A percentile compares a stretch with the other conserved stretches of the same genome.
Conservation (phyloP, 2,797 vertebrate genomes). For the Syndactyla subalaris region DNA sequence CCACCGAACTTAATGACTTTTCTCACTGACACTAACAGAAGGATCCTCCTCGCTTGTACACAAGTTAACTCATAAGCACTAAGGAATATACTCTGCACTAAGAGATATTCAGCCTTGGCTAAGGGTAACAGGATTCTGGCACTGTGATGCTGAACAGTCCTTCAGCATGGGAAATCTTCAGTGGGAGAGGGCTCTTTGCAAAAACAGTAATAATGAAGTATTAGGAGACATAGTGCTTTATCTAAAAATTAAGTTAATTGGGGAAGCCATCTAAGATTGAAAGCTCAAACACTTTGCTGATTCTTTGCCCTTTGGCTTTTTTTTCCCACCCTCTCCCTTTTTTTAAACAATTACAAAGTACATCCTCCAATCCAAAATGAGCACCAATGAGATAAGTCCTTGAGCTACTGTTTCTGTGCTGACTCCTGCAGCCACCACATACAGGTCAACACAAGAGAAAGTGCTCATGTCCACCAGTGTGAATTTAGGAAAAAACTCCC, state of each 20-base stretch:
- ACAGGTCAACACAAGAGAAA: not conserved
- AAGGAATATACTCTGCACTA: not conserved
- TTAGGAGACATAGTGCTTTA: not conserved
- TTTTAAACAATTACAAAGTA: not conserved
- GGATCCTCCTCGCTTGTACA: not conserved
- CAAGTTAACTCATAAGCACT: not conserved
- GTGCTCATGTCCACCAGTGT: rapidly evolving
- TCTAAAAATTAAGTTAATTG: not conserved
- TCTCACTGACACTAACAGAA: not conserved
- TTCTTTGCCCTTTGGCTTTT: not conserved
- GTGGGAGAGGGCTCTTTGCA: not conserved
- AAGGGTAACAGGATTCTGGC: not conserved
- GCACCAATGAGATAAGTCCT: not conserved
- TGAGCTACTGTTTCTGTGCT: not conserved
- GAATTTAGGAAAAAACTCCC: not conserved
- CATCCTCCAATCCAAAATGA: not conserved
- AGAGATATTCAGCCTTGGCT: not conserved
- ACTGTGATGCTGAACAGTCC: not conserved
- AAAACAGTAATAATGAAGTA: not conserved
- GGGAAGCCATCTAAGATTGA: not conserved
- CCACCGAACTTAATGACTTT: conserved; percentile 29
- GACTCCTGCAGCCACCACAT: rapidly evolving
- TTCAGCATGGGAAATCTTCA: not conserved
- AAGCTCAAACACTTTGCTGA: not conserved
- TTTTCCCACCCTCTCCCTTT: not conserved